Percentiles rank a stretch among this genome's conserved stretches.
Conservation (phyloP, 2,797 vertebrate species). For the Lophotriccus pileatus region DNA sequence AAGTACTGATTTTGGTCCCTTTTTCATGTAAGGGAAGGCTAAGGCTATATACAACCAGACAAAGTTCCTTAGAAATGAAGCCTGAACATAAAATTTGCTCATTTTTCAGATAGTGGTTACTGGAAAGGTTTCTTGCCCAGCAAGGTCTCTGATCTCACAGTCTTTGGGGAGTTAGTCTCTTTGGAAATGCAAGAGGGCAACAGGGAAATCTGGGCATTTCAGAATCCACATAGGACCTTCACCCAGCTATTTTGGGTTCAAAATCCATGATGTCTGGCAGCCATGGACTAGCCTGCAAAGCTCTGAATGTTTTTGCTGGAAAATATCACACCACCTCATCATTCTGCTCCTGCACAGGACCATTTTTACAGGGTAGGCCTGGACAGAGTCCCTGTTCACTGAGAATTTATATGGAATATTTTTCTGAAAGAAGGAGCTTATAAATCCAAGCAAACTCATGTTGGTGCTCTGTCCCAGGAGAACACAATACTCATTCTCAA, state of each 20-base stretch:
- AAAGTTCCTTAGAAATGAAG: not conserved
- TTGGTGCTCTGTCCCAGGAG: not conserved
- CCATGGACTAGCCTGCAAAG: not conserved
- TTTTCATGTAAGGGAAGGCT: not conserved
- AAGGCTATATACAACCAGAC: not conserved
- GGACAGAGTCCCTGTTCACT: not conserved
- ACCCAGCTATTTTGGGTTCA: not conserved
- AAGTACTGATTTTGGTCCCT: not conserved
- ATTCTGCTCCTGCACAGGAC: accelerated
- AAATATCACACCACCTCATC: not conserved
- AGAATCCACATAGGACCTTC: not conserved
- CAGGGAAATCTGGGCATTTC: not conserved
- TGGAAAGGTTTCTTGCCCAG: not conserved
- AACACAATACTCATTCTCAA: not conserved
- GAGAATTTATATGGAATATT: not conserved
- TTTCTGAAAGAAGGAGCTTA: not conserved
- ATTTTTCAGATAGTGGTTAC: not conserved
- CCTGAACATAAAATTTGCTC: not conserved
- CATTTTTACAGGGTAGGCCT: not conserved
- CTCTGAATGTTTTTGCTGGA: not conserved
- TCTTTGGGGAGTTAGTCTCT: not conserved
- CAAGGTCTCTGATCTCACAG: not conserved
- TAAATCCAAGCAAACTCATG: not conserved
- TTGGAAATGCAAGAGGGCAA: not conserved
- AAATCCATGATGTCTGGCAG: not conserved